A percentile compares a stretch with the other conserved stretches of the same genome.
These are phyloP conservation scores for Tympanoctomys barrerae DNA, from an alignment of 2,797 vertebrate species.

Conservation along the genomic window DNA sequence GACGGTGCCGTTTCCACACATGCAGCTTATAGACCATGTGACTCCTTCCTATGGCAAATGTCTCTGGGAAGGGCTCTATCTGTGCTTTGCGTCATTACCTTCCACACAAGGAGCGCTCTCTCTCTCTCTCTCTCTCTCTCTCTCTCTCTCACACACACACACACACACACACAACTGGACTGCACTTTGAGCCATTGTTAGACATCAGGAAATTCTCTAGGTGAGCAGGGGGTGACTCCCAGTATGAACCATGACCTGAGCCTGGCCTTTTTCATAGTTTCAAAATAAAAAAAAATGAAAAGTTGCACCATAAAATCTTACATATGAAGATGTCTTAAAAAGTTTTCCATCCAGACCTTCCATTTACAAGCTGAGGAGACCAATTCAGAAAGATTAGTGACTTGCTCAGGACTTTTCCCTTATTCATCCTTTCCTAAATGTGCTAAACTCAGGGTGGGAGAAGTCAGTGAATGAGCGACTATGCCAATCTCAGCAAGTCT, in stretches of 20 bases:
- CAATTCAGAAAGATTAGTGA: background rate
- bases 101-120: background rate
- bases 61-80: background rate
- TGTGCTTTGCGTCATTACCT: background rate
- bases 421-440: background rate
- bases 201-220: background rate
- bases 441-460: background rate
- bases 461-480: background rate
- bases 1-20: background rate
- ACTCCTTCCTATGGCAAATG: background rate
- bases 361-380: background rate
- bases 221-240: background rate
- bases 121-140: background rate
- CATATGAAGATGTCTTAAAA: background rate
- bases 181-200: background rate
- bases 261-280: background rate
- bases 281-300: background rate
- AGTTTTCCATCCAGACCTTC: background rate
- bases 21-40: accelerated
- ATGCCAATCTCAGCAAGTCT: background rate
- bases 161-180: background rate
- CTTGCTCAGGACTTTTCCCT: background rate
- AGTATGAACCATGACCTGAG: background rate
- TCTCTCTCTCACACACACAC: too few relatives aligned
- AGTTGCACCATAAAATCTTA: background rate